Evolutionary conservation across 2,888 invertebrate genomes (phyloP).

Genomic region (Psococerastis gibbosa): DNA sequence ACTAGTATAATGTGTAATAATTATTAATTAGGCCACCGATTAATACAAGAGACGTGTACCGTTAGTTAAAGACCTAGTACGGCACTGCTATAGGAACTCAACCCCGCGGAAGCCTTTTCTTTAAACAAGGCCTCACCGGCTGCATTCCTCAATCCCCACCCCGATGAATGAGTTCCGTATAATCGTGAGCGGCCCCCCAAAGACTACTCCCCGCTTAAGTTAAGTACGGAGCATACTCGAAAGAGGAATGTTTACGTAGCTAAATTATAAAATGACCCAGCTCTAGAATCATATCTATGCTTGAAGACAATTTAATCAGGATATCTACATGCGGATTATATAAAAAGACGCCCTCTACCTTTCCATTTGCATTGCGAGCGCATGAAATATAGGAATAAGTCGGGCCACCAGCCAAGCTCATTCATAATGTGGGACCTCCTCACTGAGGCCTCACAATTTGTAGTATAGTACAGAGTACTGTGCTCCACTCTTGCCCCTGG

Average conservation of each 20-base stretch:
- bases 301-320: too few species aligned
- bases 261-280: not conserved
- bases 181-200: not conserved
- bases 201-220: not conserved
- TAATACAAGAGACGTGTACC: not conserved
- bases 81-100: not conserved
- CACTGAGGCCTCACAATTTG: conserved; percentile 5
- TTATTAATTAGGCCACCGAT: not conserved
- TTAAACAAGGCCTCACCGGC: conserved; percentile 8
- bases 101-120: not conserved
- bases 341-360: not conserved
- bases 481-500: too few species aligned
- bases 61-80: not conserved
- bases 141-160: conserved; percentile 8
- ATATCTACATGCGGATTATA: too few species aligned
- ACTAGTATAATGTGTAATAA: not conserved
- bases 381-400: not conserved
- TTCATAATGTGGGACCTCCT: conserved; percentile 9
- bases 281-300: too few species aligned
- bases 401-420: conserved; percentile 8
- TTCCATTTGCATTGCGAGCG: not conserved
- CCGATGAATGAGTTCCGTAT: conserved; percentile 10
- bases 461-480: too few species aligned
- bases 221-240: too few species aligned
- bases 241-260: not conserved